Base-by-base conservation (phyloP, 2,888 invertebrate species). In the Seira ritae region DNA sequence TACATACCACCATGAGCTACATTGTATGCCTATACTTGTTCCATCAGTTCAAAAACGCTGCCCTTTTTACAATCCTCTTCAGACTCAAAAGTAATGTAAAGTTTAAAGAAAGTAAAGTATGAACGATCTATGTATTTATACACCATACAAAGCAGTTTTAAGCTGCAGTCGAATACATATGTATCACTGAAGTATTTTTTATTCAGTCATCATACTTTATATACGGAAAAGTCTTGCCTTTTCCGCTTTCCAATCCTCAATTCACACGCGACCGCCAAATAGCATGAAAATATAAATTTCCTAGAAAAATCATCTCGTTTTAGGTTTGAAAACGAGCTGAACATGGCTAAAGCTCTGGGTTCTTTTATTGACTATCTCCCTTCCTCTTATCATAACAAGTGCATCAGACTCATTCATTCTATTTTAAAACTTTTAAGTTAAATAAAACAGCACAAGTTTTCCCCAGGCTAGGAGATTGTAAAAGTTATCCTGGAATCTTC, bases 281-380 rank as follows among this genome's bases (percentile, higher is more conserved):
- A 22, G 2, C 62, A 19, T 8, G 10, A 20, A 22, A 62, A 20
- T 62, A 62, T 62, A 10, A 60, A 60, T 60, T 60, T 62, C 20
- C 62, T 20, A 1, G 50, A 15, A 62, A 62, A 62, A 20, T n/a
- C 62, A 20, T 62, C 22, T 62, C 62, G 20, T 62, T 62, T 20
- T 20, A 22, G 62, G n/a, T 62, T 62, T 8, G 17, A 75, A 50
- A 50, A 80, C 73, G 80, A 80, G 71, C 68, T 62, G 4, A 73
- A 80, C 68, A 42, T 80, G 46, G 15, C 72, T 68, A 70, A 42
- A 8, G 6, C 50, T n/a, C 17, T 50, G 12, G n/a, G n/a, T n/a
- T 62, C 22, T 74, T 73, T 75, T 75, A 75, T 80, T 80, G 70
- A 80, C 80, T 69, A n/a, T 62, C 73, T 73, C 73, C 66, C 80